Conservation (phyloP, 2,888 invertebrate genomes). For the Branchinecta sandiegonensis region DNA sequence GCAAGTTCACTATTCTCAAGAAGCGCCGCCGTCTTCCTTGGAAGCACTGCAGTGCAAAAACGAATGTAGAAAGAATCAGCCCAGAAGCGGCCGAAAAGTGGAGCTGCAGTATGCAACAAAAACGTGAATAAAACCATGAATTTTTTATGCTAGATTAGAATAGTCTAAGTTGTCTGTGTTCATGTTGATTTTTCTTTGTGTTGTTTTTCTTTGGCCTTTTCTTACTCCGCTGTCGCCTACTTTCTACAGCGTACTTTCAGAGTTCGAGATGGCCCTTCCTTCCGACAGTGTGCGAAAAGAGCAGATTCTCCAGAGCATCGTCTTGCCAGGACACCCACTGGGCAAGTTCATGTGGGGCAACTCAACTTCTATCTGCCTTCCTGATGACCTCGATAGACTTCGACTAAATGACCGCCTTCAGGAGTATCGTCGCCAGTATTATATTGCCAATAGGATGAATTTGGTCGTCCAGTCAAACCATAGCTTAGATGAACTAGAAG, state of each 20-base stretch:
- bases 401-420: conserved; percentile 52
- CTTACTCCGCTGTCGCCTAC: neutral
- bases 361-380: conserved; percentile 48
- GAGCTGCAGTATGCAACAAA: too few relatives aligned
- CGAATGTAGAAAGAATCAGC: too few relatives aligned
- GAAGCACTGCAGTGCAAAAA: too few relatives aligned
- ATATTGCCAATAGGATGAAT: conserved; percentile 77
- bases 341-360: conserved; percentile 75
- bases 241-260: conserved; percentile 35
- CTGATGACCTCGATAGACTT: conserved; percentile 43
- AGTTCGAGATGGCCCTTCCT: conserved; percentile 64
- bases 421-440: conserved; percentile 58
- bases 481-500: conserved; percentile 45
- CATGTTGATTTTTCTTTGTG: conserved; percentile 17
- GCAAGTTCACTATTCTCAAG: too few relatives aligned
- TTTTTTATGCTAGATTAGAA: too few relatives aligned
- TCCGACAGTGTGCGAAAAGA: conserved; percentile 59
- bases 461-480: conserved; percentile 53
- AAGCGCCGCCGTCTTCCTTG: too few relatives aligned
- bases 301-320: conserved; percentile 55
- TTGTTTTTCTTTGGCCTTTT: conserved; percentile 17
- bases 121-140: too few relatives aligned
- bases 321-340: conserved; percentile 48
- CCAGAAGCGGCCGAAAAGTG: too few relatives aligned
- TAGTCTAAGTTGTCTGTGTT: neutral